phyloP scores from a whole-genome alignment of 1,140 invertebrate species.

The Tachypleus tridentatus region DNA sequence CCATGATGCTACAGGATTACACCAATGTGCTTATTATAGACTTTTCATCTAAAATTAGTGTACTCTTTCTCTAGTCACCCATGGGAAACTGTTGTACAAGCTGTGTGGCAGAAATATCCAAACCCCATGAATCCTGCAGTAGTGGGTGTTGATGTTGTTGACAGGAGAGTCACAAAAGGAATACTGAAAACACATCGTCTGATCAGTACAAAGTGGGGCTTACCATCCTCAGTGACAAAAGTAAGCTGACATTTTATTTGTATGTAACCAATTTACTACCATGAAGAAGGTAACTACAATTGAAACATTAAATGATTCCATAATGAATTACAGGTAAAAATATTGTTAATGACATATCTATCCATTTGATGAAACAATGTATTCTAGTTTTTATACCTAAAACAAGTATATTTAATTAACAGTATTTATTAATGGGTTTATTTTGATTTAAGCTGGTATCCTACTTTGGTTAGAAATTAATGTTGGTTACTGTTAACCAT shows the following conservation, averaged over 20 bases:
- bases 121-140: conserved; percentile 94
- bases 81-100: conserved; percentile 92
- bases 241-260: conserved; percentile 30
- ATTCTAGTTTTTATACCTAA: no score
- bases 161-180: conserved; percentile 68
- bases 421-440: no score
- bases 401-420: no score
- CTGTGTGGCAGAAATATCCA: conserved; percentile 97
- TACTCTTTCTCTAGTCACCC: conserved; percentile 56
- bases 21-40: no score
- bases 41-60: not conserved
- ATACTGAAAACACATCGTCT: conserved; percentile 80
- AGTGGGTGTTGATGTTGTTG: conserved; percentile 88
- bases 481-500: no score
- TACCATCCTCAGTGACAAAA: conserved; percentile 81
- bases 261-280: no score
- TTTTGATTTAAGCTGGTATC: no score
- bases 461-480: no score
- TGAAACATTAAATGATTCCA: no score
- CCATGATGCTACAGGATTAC: no score
- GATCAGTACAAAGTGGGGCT: conserved; percentile 86
- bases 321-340: not conserved
- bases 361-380: no score
- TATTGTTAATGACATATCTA: conserved; percentile 12
- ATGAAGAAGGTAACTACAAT: no score